Evolutionary conservation across 2,888 invertebrate genomes (phyloP).

Genomic region (Deroplatys truncata): DNA sequence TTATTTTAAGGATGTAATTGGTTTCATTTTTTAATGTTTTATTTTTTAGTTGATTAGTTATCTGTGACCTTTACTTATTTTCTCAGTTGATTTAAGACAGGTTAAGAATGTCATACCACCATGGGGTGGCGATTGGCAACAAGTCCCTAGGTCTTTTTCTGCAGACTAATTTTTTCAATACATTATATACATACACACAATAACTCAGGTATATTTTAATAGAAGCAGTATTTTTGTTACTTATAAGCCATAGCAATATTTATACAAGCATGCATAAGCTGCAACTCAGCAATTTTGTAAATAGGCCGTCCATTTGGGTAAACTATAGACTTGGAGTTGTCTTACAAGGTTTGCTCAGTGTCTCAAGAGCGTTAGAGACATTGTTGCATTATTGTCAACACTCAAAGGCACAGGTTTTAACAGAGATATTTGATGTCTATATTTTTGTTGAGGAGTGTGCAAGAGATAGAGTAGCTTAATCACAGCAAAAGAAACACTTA

Average conservation of each 20-base stretch:
- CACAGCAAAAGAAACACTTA: too few relatives aligned
- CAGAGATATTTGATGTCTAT: not conserved
- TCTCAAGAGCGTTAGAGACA: not conserved
- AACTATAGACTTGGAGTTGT: not conserved
- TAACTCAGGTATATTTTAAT: constrained; percentile 28
- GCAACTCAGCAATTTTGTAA: not conserved
- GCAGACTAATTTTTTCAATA: constrained; percentile 2
- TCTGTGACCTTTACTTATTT: not conserved
- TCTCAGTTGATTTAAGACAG: not conserved
- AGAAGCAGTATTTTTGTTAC: constrained; percentile 25
- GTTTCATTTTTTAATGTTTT: constrained; percentile 1
- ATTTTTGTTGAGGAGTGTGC: too few relatives aligned
- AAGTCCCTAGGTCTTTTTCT: not conserved
- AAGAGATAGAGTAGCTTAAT: too few relatives aligned
- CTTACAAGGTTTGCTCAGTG: not conserved
- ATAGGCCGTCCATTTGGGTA: constrained; percentile 19
- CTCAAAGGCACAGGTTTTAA: not conserved
- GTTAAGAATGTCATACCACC: constrained; percentile 16
- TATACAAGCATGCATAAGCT: not conserved
- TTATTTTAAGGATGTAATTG: constrained; percentile 19
- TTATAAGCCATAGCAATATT: not conserved
- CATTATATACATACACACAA: constrained; percentile 11
- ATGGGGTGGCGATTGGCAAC: not conserved
- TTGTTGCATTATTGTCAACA: not conserved
- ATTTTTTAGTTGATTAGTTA: constrained; percentile 1